Conservation (phyloP, 2,113 vertebrate genomes). For the Microcebus griseorufus region DNA sequence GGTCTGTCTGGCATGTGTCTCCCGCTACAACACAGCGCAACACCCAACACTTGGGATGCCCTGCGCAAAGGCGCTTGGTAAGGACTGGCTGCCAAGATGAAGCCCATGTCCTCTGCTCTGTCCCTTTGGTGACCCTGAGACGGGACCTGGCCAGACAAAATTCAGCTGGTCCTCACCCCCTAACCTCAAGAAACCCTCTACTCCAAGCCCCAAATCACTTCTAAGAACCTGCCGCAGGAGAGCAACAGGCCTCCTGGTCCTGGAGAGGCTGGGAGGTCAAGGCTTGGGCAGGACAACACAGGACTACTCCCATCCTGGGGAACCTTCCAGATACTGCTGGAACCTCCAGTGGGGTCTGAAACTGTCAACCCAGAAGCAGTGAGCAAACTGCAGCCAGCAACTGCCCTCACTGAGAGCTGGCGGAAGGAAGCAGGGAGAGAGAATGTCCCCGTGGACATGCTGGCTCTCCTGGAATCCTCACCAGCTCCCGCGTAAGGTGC, state of each 20-base stretch:
- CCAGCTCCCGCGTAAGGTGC: fast-evolving
- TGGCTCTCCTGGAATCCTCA: not conserved
- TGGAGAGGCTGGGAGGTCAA: not conserved
- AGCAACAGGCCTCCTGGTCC: not conserved
- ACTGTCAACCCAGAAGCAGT: not conserved
- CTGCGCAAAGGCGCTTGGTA: not conserved
- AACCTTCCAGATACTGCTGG: not conserved
- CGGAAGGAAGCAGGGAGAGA: not conserved
- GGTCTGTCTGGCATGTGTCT: not conserved
- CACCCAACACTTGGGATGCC: not conserved
- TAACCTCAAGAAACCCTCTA: not conserved
- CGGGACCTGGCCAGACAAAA: not conserved
- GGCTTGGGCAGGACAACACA: not conserved
- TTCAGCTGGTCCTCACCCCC: not conserved
- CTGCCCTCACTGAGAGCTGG: not conserved
- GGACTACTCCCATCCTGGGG: not conserved
- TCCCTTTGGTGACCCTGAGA: not conserved
- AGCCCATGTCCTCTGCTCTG: fast-evolving
- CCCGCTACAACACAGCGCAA: not conserved
- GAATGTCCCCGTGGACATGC: not conserved
- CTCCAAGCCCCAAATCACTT: not conserved
- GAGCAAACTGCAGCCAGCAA: not conserved
- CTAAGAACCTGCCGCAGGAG: not conserved
- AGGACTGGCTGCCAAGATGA: not conserved
- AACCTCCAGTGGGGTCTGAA: not conserved